Evolutionary conservation across 2,113 vertebrate species (phyloP).

Genomic region (Hemibagrus wyckioides): DNA sequence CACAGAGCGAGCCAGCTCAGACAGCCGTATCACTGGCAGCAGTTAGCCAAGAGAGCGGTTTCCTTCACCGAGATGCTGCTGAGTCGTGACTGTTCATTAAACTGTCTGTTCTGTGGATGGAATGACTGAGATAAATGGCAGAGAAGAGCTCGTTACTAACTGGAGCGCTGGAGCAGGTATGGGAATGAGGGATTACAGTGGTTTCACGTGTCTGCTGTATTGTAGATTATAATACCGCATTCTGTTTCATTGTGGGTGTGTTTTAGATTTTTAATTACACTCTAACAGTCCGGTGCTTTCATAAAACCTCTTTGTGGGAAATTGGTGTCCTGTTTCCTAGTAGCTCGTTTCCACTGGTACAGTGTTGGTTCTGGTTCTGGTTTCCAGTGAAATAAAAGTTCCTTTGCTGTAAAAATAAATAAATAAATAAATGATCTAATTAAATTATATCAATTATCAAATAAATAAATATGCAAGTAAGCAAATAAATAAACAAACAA

Average conservation of each 20-base stretch:
- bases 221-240: neutral
- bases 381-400: neutral
- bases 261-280: neutral
- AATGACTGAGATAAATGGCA: constrained; percentile 4
- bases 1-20: neutral
- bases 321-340: neutral
- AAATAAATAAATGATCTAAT: no score
- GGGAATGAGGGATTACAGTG: constrained; percentile 17
- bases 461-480: neutral
- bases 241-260: neutral
- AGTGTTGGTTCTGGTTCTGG: neutral
- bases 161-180: neutral
- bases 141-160: neutral
- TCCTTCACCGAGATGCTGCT: neutral
- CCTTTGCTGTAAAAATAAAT: neutral
- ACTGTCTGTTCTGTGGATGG: neutral
- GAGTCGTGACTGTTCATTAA: constrained; percentile 33
- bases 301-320: neutral
- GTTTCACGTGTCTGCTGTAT: neutral
- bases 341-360: neutral
- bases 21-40: constrained; percentile 6
- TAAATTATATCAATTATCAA: neutral
- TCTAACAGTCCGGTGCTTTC: neutral
- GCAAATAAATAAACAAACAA: neutral
- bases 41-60: constrained; percentile 5